Evolutionary conservation across 2,888 invertebrate species (phyloP).

Genomic region (Diaperis boleti): DNA sequence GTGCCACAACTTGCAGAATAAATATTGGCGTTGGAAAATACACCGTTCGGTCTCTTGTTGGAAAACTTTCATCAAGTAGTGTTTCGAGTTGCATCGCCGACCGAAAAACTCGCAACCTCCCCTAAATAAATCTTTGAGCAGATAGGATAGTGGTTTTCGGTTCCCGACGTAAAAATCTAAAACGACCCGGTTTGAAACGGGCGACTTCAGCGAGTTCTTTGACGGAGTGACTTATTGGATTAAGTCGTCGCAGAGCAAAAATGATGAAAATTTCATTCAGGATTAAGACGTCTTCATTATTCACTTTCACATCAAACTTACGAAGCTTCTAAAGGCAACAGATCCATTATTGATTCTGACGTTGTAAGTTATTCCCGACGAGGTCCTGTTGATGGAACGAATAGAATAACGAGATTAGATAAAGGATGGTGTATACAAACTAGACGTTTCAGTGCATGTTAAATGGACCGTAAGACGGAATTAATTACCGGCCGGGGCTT

Average conservation of each 20-base stretch:
- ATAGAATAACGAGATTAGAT: constrained; percentile 7
- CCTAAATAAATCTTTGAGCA: background rate
- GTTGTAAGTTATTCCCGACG: constrained; percentile 6
- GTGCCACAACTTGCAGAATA: background rate
- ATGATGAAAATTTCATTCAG: no score
- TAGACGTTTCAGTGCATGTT: background rate
- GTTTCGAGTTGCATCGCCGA: background rate
- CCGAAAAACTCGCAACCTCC: no score
- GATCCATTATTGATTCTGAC: constrained; percentile 8
- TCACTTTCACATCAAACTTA: no score
- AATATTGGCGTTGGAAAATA: background rate
- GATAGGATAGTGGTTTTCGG: no score
- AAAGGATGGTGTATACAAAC: constrained; percentile 1
- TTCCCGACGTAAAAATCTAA: background rate
- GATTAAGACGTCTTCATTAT: no score
- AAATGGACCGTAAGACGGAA: background rate
- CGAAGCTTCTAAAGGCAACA: no score
- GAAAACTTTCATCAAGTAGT: background rate
- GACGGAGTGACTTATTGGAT: background rate
- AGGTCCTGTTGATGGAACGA: constrained; percentile 2
- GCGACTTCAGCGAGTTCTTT: background rate
- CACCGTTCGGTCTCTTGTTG: background rate
- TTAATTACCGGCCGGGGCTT: background rate
- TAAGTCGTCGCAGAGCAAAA: no score
- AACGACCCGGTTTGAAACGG: background rate